Conservation (phyloP, 2,113 vertebrate genomes). For the Albula glossodonta region DNA sequence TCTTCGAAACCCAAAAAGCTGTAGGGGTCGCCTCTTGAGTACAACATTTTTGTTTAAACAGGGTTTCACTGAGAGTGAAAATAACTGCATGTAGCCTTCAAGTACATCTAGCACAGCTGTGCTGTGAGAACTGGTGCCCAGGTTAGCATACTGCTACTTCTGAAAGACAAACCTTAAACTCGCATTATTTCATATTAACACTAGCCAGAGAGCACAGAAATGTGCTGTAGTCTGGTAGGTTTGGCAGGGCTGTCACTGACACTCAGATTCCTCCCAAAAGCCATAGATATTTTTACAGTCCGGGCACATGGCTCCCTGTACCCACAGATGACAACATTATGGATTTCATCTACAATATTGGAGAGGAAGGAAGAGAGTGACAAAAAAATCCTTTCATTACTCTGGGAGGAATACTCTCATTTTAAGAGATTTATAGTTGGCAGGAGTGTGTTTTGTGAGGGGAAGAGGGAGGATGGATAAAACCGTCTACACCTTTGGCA, state of each 20-base stretch:
- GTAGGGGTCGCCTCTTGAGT: no score
- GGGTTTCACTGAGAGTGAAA: no score
- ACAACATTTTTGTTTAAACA: no score
- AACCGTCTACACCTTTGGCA: conserved; percentile 66
- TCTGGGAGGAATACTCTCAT: not conserved
- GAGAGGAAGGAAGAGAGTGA: not conserved
- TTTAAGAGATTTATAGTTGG: not conserved
- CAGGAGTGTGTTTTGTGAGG: not conserved
- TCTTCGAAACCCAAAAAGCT: no score
- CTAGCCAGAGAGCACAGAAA: not conserved
- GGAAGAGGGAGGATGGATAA: not conserved
- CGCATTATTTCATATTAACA: not conserved
- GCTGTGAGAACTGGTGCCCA: no score
- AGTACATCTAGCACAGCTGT: no score
- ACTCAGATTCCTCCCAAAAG: not conserved
- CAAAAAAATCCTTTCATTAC: not conserved
- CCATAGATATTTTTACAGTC: not conserved
- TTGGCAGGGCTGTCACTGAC: not conserved
- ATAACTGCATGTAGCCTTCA: no score
- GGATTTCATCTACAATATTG: not conserved
- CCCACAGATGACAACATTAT: not conserved
- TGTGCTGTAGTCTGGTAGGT: not conserved
- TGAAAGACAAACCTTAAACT: no score
- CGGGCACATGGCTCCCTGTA: not conserved
- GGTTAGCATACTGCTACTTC: no score